Evolutionary conservation across 2,888 invertebrate species (phyloP).

Genomic region (Parnassius glacialis): DNA sequence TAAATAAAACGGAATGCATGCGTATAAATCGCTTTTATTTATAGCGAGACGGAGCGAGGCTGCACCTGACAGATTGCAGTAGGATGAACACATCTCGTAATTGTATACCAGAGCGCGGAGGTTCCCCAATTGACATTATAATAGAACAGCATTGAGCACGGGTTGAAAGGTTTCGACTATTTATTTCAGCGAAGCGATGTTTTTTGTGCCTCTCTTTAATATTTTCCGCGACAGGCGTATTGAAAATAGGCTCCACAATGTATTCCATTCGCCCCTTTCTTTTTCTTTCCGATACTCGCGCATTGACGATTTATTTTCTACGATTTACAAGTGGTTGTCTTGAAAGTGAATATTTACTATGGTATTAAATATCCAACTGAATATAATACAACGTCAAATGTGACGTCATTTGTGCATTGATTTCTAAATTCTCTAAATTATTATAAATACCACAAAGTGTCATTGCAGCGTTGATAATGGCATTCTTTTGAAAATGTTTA

Average conservation of each 20-base stretch:
- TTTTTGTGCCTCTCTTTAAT: constrained; percentile 29
- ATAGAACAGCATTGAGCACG: constrained; percentile 46
- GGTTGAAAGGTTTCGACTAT: constrained; percentile 31
- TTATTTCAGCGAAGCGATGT: constrained; percentile 27
- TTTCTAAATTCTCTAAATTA: no score
- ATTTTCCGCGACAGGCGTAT: constrained; percentile 18
- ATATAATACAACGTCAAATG: neutral
- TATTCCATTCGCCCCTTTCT: constrained; percentile 20
- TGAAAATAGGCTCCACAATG: constrained; percentile 23
- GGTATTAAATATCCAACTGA: neutral
- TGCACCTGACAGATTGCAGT: constrained; percentile 66
- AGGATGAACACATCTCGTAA: constrained; percentile 76
- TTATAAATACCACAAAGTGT: no score
- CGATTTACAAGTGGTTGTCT: neutral
- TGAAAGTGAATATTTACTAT: neutral
- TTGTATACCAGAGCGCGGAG: constrained; percentile 60
- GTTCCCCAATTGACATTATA: constrained; percentile 71
- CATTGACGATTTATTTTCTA: constrained; percentile 21
- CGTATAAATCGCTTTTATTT: constrained; percentile 71
- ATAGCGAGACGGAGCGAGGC: constrained; percentile 47
- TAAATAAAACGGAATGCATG: constrained; percentile 62
- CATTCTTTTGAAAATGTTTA: no score
- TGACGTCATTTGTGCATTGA: no score
- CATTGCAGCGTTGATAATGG: no score
- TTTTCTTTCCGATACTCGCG: constrained; percentile 8